These are phyloP conservation scores for Thecocarcelia acutangulata DNA, from an alignment of 2,888 invertebrate genomes.

Conservation along the genomic window DNA sequence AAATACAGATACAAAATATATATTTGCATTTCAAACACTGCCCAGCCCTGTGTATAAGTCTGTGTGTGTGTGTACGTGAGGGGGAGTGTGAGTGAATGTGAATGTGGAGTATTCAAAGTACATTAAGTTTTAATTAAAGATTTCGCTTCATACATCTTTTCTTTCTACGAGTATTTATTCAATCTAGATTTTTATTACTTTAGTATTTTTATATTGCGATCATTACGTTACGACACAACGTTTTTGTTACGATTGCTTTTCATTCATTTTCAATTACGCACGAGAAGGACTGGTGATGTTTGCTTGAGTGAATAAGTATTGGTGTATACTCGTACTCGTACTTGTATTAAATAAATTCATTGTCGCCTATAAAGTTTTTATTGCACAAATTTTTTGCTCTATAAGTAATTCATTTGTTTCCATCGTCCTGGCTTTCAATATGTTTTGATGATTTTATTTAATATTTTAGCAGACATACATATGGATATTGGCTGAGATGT, in stretches of 20 bases:
- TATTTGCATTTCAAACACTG: no score
- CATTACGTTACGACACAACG: slow-evolving; percentile 35
- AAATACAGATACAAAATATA: no score
- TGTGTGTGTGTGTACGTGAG: slow-evolving; percentile 6
- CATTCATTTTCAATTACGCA: not conserved
- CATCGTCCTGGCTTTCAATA: slow-evolving; percentile 26
- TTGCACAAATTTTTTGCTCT: slow-evolving; percentile 52
- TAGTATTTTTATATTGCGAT: slow-evolving; percentile 47
- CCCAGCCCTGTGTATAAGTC: not conserved
- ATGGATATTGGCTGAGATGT: not conserved
- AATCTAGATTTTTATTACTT: slow-evolving; percentile 41
- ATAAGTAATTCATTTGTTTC: slow-evolving; percentile 39
- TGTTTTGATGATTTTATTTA: slow-evolving; percentile 48
- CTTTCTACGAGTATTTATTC: slow-evolving; percentile 48
- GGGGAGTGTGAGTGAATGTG: not conserved
- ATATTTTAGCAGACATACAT: not conserved
- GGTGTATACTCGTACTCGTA: no score
- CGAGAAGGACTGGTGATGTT: not conserved
- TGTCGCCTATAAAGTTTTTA: slow-evolving; percentile 62
- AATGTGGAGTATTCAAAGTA: slow-evolving; percentile 60
- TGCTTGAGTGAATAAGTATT: no score
- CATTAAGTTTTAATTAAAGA: slow-evolving; percentile 69
- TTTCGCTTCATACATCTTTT: slow-evolving; percentile 34
- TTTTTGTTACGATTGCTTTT: slow-evolving; percentile 11
- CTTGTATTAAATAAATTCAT: slow-evolving; percentile 43